phyloP scores from a whole-genome alignment of 2,888 invertebrate genomes.

The Apamea crenata region DNA sequence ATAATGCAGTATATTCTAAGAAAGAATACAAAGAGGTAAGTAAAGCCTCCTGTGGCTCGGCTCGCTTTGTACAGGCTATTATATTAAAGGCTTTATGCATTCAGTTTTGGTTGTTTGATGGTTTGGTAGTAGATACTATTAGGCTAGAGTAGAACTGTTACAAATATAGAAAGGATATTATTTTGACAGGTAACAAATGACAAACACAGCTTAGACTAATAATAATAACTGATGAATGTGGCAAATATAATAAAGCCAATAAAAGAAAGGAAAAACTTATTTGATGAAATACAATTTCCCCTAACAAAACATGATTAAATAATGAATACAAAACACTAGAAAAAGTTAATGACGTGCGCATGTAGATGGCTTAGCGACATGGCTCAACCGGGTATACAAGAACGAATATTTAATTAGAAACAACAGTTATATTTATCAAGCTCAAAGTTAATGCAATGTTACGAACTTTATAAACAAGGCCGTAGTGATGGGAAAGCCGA shows the following conservation, averaged over 20 bases:
- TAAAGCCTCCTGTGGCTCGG: conserved; percentile 76
- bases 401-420: conserved; percentile 1
- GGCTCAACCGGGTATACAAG: neutral
- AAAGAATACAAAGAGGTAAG: conserved; percentile 84
- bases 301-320: neutral
- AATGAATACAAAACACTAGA: neutral
- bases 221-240: neutral
- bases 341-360: neutral
- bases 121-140: conserved; percentile 73
- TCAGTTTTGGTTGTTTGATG: conserved; percentile 76
- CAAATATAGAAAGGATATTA: conserved; percentile 12
- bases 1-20: conserved; percentile 87
- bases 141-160: conserved; percentile 33
- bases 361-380: neutral
- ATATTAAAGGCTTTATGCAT: conserved; percentile 79
- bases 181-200: neutral
- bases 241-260: neutral
- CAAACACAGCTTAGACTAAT: neutral
- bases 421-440: neutral
- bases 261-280: neutral
- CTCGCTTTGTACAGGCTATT: conserved; percentile 75
- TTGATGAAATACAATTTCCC: neutral
- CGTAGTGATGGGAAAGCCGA: conserved; percentile 15
- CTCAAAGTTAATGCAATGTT: conserved; percentile 9
- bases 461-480: neutral